Conservation (phyloP, 2,888 invertebrate species). For the Acrobasis repandana region DNA sequence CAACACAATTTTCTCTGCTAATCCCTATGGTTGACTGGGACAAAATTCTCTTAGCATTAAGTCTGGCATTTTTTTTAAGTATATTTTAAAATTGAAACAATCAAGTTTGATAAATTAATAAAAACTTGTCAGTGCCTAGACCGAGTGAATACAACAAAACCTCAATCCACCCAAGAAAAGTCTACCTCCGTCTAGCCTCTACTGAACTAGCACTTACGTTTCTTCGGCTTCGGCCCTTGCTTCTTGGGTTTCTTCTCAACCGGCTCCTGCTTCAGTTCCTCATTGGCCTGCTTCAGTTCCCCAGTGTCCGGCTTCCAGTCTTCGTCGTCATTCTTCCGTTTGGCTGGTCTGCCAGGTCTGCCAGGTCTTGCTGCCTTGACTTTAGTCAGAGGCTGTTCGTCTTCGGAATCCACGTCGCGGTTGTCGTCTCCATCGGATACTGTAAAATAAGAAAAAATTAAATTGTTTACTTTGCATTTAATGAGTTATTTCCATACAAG, state of each 20-base stretch:
- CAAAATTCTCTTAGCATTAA: too few relatives aligned
- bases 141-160: too few relatives aligned
- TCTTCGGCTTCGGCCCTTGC: not conserved
- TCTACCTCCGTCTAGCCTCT: not conserved
- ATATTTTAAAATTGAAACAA: too few relatives aligned
- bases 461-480: too few relatives aligned
- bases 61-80: too few relatives aligned
- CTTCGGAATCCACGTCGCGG: not conserved
- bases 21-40: too few relatives aligned
- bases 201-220: conserved; percentile 1
- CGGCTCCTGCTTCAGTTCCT: not conserved
- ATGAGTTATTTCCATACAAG: too few relatives aligned
- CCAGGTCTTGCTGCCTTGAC: not conserved
- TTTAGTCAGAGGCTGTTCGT: not conserved
- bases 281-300: not conserved
- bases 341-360: too few relatives aligned
- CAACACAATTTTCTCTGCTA: too few relatives aligned
- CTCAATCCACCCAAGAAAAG: not conserved
- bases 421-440: not conserved
- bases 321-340: not conserved
- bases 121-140: too few relatives aligned
- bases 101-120: too few relatives aligned
- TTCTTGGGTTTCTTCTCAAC: not conserved
- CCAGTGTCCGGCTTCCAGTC: not conserved
- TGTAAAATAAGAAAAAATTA: not conserved